Evolutionary conservation across 2,888 invertebrate genomes (phyloP).

Genomic region (Drosophila meridiana): DNA sequence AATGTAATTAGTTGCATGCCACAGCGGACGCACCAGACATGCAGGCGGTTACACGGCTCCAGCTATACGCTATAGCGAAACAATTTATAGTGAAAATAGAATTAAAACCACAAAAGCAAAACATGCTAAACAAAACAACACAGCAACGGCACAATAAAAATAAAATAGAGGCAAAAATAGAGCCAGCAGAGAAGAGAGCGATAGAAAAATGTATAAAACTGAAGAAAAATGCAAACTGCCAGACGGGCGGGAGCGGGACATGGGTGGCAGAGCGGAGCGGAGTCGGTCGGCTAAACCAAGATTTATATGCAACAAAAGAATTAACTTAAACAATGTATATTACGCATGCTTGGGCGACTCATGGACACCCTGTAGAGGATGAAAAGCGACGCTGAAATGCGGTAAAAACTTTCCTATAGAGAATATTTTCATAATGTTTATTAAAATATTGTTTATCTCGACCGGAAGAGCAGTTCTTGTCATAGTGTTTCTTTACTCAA

Average conservation of each 20-base stretch:
- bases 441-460: no score
- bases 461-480: no score
- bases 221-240: conserved; percentile 57
- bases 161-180: not conserved
- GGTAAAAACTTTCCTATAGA: no score
- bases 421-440: no score
- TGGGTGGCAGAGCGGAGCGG: conserved; percentile 24
- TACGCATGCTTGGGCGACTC: conserved; percentile 3
- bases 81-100: conserved; percentile 83
- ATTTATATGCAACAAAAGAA: conserved; percentile 79
- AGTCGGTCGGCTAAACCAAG: conserved; percentile 74
- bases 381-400: not conserved
- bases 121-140: conserved; percentile 61
- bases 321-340: conserved; percentile 27
- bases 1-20: conserved; percentile 84
- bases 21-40: conserved; percentile 55
- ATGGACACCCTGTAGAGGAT: conserved; percentile 7
- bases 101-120: conserved; percentile 83
- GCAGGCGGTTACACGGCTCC: conserved; percentile 15
- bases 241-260: conserved; percentile 9
- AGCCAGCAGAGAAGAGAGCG: conserved; percentile 26
- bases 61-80: conserved; percentile 72
- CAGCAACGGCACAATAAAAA: conserved; percentile 27
- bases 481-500: no score
- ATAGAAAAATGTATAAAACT: conserved; percentile 36